phyloP scores from a whole-genome alignment of 2,888 invertebrate species.

The Drosophila flavopinicola region DNA sequence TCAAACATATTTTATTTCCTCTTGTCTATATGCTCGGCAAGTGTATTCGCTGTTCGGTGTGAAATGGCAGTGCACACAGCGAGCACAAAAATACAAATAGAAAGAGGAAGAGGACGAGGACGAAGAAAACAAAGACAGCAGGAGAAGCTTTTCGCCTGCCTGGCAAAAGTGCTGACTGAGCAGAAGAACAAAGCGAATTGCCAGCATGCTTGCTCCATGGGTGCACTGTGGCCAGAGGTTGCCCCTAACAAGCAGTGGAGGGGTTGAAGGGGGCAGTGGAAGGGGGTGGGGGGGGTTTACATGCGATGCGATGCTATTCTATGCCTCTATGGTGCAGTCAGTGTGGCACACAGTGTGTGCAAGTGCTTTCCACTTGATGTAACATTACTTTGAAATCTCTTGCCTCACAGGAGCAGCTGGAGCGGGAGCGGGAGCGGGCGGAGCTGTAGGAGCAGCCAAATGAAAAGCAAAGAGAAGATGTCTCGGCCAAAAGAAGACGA shows the following conservation, averaged over 20 bases:
- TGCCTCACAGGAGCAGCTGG: constrained; percentile 45
- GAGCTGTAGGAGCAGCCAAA: constrained; percentile 45
- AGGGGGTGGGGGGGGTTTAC: neutral
- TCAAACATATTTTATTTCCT: neutral
- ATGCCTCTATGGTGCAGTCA: constrained; percentile 37
- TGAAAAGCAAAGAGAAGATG: constrained; percentile 80
- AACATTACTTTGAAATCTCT: constrained; percentile 79
- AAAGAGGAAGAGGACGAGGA: too few relatives aligned
- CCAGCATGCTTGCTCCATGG: constrained; percentile 45
- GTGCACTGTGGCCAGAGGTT: constrained; percentile 32
- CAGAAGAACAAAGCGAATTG: constrained; percentile 75
- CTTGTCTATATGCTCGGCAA: constrained; percentile 13
- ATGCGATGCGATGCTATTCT: constrained; percentile 36
- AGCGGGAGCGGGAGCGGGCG: neutral
- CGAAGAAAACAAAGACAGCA: too few relatives aligned
- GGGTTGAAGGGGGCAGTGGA: too few relatives aligned
- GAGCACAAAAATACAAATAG: too few relatives aligned
- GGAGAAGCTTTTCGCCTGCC: constrained; percentile 44
- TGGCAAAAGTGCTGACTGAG: constrained; percentile 71
- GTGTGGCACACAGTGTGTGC: constrained; percentile 53
- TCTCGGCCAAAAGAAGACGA: constrained; percentile 48
- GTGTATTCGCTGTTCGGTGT: constrained; percentile 44
- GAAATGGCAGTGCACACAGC: constrained; percentile 1
- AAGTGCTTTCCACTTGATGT: constrained; percentile 80
- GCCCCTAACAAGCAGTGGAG: neutral